Base-by-base conservation (phyloP, 2,888 invertebrate genomes). In the Brachylomia viminalis region DNA sequence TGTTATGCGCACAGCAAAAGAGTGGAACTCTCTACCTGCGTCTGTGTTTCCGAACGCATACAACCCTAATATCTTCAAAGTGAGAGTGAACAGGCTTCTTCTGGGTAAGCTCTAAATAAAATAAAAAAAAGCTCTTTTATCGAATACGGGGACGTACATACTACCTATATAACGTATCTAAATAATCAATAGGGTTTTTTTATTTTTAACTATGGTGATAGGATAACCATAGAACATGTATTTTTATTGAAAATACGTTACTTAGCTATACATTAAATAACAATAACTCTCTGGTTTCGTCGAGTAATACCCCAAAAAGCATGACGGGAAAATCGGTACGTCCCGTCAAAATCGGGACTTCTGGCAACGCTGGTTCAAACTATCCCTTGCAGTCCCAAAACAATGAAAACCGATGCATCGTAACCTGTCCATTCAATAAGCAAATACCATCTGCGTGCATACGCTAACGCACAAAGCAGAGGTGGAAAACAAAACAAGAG, bases 401-500 rank as follows among this genome's bases (percentile, higher is more conserved):
- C 59, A n/a, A 4, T 38, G 23, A 45, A 20, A 74, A 1, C 5
- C 49, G 8, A 52, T 42, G 5, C 45, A 20, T 8, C 30, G 10
- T 23, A 59, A 30, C 6, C n/a, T 33, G 11, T 33, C 3, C 33
- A 0, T 78, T 20, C 1, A 45, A 42, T 58, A 15, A n/a, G 17
- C n/a, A 20, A 45, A 59, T 7, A 45, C 23, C 45, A 52, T 15
- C 23, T 7, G 27, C 23, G 27, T 52, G 17, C 17, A 68, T 33
- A 45, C 52, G 6, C 52, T 33, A 45, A 77, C 27, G 52, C 52
- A 10, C 45, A 77, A 78, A 68, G 27, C 33, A 42, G 33, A 68
- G 67, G 67, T 83, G 47, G 2, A 45, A 65, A 67, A 77, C 42
- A 59, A 75, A 71, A 71, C 58, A 71, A 33, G 13, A 69, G 54